These are phyloP conservation scores for Cyclargus thomasi DNA, from an alignment of 1,140 invertebrate genomes.

Conservation along the genomic window DNA sequence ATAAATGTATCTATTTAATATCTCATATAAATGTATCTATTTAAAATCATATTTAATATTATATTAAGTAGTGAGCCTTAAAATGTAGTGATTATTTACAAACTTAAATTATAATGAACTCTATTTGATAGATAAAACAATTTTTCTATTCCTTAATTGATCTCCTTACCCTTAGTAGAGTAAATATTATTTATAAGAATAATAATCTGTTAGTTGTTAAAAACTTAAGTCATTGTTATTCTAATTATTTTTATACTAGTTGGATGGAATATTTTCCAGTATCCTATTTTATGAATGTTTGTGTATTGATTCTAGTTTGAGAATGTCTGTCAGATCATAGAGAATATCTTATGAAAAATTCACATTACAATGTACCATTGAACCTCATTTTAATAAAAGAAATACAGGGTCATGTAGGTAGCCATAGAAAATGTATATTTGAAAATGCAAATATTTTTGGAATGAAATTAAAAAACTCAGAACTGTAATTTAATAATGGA, in stretches of 20 bases:
- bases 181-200: constrained; percentile 19
- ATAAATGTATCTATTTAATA: too few species aligned
- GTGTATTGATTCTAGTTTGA: constrained; percentile 19
- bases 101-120: constrained; percentile 23
- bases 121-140: constrained; percentile 28
- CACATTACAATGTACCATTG: constrained; percentile 23
- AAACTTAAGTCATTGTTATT: constrained; percentile 26
- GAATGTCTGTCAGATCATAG: constrained; percentile 21
- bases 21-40: too few species aligned
- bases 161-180: constrained; percentile 49
- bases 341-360: constrained; percentile 15
- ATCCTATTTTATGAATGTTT: constrained; percentile 25
- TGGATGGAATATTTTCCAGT: constrained; percentile 27
- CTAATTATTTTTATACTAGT: constrained; percentile 29
- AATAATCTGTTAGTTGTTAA: constrained; percentile 23
- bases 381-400: constrained; percentile 35
- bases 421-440: constrained; percentile 31
- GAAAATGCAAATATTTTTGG: constrained; percentile 14
- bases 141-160: constrained; percentile 65
- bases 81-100: constrained; percentile 40
- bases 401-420: constrained; percentile 54
- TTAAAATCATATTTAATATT: neutral
- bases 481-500: neutral
- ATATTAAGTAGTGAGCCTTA: constrained; percentile 33
- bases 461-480: neutral